Percentiles rank a stretch among this genome's conserved stretches.
Conservation (phyloP, 37 sponge, comb jelly and placozoan species). For the Halichondria panicea region DNA sequence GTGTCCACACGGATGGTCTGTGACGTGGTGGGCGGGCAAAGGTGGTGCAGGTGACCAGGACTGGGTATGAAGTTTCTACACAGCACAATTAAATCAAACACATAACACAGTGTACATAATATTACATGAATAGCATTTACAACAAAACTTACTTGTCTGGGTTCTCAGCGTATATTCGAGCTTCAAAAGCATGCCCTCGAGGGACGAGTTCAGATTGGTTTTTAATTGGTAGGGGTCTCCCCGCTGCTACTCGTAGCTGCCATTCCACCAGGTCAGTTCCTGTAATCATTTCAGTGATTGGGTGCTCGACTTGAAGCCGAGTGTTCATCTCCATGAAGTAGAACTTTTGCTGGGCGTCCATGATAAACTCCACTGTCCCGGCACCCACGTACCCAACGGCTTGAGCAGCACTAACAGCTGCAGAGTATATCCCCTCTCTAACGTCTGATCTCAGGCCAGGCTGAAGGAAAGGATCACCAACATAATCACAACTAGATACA, state of each 20-base stretch:
- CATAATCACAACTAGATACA: background rate
- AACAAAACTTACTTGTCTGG: constrained; percentile 34
- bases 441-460: constrained; percentile 62
- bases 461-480: constrained; percentile 17
- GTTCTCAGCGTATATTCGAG: constrained; percentile 95
- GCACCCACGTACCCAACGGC: constrained; percentile 96
- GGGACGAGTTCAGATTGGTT: constrained; percentile 65
- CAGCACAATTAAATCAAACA: too few relatives aligned
- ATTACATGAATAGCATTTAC: background rate
- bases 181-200: constrained; percentile 95
- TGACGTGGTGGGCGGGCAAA: constrained; percentile 64
- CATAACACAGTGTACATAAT: constrained; percentile 9
- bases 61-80: constrained; percentile 86
- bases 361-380: constrained; percentile 93
- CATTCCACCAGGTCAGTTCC: constrained; percentile 94
- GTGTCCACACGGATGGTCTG: constrained; percentile 91
- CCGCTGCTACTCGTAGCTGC: constrained; percentile 88
- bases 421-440: constrained; percentile 63
- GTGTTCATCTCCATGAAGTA: constrained; percentile 99
- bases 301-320: constrained; percentile 92
- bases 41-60: constrained; percentile 80
- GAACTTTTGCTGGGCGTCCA: constrained; percentile 80
- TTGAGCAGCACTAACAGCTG: constrained; percentile 93
- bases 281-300: constrained; percentile 96
- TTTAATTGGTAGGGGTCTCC: constrained; percentile 67